Conservation (phyloP, 1,140 invertebrate genomes). For the Ganaspis sp. region DNA sequence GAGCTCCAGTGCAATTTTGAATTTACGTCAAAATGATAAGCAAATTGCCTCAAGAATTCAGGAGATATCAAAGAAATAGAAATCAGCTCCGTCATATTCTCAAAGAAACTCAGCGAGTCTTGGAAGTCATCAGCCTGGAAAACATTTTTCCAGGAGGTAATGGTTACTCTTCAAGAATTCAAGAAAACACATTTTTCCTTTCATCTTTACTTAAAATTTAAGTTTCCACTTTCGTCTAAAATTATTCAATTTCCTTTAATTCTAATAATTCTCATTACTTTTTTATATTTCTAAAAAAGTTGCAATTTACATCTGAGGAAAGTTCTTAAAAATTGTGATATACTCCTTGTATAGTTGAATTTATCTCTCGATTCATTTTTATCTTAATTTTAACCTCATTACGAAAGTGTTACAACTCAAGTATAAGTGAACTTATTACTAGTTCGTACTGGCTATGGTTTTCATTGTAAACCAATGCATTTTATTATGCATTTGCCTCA, state of each 20-base stretch:
- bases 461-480: neutral
- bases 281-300: no score
- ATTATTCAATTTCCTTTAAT: no score
- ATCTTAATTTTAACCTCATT: neutral
- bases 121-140: constrained; percentile 80
- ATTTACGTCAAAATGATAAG: constrained; percentile 66
- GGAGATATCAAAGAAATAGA: constrained; percentile 75
- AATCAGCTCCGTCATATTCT: constrained; percentile 78
- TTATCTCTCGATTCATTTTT: neutral
- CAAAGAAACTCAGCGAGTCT: constrained; percentile 81
- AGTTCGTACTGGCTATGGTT: neutral
- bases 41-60: constrained; percentile 77
- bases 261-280: no score
- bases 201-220: no score
- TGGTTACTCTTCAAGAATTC: no score
- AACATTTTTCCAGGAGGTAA: constrained; percentile 82
- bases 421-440: neutral
- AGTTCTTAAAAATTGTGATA: neutral
- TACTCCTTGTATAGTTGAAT: neutral
- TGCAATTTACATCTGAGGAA: neutral
- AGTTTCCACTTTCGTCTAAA: no score
- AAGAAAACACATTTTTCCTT: no score
- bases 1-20: neutral
- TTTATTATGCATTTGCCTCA: neutral
- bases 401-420: neutral